Conservation (phyloP, 1,140 invertebrate species). For the Goniozus legneri region DNA sequence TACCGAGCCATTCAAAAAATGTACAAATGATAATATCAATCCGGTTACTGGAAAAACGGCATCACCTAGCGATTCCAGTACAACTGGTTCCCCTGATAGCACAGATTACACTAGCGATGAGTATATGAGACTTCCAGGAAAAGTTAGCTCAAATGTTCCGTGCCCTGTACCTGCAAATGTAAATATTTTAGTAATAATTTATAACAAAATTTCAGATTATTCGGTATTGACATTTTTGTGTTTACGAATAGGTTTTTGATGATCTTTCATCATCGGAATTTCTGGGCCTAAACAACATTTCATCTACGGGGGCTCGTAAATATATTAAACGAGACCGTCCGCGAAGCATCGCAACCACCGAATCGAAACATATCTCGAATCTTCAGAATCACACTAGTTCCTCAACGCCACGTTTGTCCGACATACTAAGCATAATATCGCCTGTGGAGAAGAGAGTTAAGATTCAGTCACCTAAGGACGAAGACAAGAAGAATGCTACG, state of each 20-base stretch:
- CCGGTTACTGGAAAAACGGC: conserved; percentile 20
- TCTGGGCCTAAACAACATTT: conserved; percentile 40
- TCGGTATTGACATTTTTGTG: neutral
- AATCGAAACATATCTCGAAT: conserved; percentile 30
- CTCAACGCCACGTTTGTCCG: conserved; percentile 34
- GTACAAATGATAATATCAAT: conserved; percentile 16
- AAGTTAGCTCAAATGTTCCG: conserved; percentile 40
- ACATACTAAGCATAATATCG: conserved; percentile 29
- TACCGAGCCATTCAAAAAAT: conserved; percentile 26
- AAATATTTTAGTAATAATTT: conserved; percentile 3
- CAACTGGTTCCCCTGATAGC: conserved; percentile 53
- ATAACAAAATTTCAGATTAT: neutral
- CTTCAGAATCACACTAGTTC: conserved; percentile 33
- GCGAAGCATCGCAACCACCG: conserved; percentile 36
- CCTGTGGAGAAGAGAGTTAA: conserved; percentile 31
- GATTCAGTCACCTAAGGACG: conserved; percentile 23
- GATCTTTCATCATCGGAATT: conserved; percentile 38
- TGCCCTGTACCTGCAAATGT: conserved; percentile 35
- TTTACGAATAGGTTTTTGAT: neutral
- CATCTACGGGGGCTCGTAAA: conserved; percentile 44
- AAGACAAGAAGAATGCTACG: conserved; percentile 12
- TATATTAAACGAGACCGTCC: conserved; percentile 50
- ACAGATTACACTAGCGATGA: conserved; percentile 54
- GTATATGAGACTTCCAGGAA: conserved; percentile 53
- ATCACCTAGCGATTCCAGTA: conserved; percentile 45